Percentiles rank a stretch among this genome's conserved stretches.
phyloP scores from a whole-genome alignment of 2,888 invertebrate species.

The Rhamnusium bicolor region DNA sequence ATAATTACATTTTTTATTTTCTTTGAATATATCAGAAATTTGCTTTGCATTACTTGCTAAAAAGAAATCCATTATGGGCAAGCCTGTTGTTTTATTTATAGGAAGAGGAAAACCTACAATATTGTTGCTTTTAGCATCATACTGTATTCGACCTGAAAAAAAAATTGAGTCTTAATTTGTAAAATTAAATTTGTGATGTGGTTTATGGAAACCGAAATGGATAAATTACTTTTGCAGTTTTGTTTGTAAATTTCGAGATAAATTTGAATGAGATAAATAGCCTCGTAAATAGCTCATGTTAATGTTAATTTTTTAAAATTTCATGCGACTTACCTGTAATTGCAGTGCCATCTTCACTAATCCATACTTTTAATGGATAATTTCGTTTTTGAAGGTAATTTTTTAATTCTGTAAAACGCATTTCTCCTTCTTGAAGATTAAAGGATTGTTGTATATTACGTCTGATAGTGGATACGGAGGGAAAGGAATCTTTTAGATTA shows the following conservation, averaged over 20 bases:
- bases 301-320: too few relatives aligned
- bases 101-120: background rate
- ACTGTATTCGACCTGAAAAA: background rate
- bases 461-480: background rate
- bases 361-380: background rate
- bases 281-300: too few relatives aligned
- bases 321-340: too few relatives aligned
- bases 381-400: background rate
- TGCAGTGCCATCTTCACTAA: background rate
- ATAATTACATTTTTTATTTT: background rate
- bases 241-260: too few relatives aligned
- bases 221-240: too few relatives aligned
- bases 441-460: background rate
- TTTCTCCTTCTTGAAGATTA: background rate
- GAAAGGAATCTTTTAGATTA: background rate
- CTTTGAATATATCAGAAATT: background rate
- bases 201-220: too few relatives aligned
- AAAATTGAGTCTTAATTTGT: too few relatives aligned
- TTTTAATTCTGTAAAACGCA: background rate
- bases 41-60: background rate
- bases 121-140: background rate
- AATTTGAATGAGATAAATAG: too few relatives aligned
- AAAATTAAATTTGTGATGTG: too few relatives aligned
- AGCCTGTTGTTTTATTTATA: background rate
- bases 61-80: background rate